phyloP scores from a whole-genome alignment of 1,140 invertebrate genomes.

The Planococcus citri region DNA sequence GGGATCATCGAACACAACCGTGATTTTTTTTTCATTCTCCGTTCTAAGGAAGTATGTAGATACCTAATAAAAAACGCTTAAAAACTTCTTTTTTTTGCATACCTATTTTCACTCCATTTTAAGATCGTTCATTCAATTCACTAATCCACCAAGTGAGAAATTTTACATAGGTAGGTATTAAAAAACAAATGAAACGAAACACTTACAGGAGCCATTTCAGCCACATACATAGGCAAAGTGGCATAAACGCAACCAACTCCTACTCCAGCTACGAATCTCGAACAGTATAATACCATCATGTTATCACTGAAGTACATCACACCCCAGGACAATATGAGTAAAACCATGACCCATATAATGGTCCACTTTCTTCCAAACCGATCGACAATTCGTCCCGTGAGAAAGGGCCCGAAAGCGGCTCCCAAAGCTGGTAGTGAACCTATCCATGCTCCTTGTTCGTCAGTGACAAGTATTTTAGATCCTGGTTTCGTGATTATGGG shows the following conservation, averaged over 20 bases:
- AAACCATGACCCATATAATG: slow-evolving; percentile 24
- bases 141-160: too few species aligned
- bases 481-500: slow-evolving; percentile 39
- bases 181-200: too few species aligned
- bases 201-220: slow-evolving; percentile 66
- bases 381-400: slow-evolving; percentile 46
- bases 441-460: slow-evolving; percentile 25
- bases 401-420: slow-evolving; percentile 26
- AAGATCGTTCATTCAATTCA: too few species aligned
- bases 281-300: slow-evolving; percentile 25
- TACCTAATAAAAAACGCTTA: too few species aligned
- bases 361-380: slow-evolving; percentile 49
- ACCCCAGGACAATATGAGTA: slow-evolving; percentile 26
- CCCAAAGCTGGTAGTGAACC: slow-evolving; percentile 26
- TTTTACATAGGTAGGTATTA: too few species aligned
- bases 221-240: slow-evolving; percentile 71
- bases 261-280: slow-evolving; percentile 41
- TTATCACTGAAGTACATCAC: slow-evolving; percentile 38
- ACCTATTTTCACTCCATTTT: too few species aligned
- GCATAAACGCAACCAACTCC: slow-evolving; percentile 60
- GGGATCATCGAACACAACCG: too few species aligned
- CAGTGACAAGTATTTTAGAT: neutral
- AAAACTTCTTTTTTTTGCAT: too few species aligned
- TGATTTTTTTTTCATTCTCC: too few species aligned
- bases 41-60: too few species aligned